Percentiles rank a stretch among this genome's conserved stretches.
Conservation (phyloP, 2,797 vertebrate species). For the Periophthalmus magnuspinnatus region DNA sequence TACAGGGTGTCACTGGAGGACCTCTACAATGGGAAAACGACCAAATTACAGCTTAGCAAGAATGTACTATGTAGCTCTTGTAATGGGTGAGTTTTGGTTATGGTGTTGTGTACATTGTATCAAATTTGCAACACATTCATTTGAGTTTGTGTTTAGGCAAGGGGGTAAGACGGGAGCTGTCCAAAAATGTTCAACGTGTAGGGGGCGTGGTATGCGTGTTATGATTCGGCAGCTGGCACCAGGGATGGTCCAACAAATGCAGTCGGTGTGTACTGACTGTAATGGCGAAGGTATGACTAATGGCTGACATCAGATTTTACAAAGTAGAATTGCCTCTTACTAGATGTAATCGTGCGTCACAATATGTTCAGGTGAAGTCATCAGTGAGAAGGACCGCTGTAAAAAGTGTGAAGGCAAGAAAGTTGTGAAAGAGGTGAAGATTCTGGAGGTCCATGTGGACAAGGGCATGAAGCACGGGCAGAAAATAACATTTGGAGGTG, state of each 20-base stretch:
- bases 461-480: slow-evolving; percentile 99
- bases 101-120: neutral
- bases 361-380: slow-evolving; percentile 87
- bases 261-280: slow-evolving; percentile 96
- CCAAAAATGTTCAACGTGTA: slow-evolving; percentile 92
- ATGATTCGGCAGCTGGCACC: slow-evolving; percentile 98
- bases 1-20: slow-evolving; percentile 95
- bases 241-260: slow-evolving; percentile 99
- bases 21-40: slow-evolving; percentile 97
- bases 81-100: slow-evolving; percentile 86
- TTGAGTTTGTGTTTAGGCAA: slow-evolving; percentile 79
- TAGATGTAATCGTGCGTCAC: neutral
- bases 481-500: slow-evolving; percentile 96
- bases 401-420: slow-evolving; percentile 99
- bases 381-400: slow-evolving; percentile 98
- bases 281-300: slow-evolving; percentile 89
- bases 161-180: slow-evolving; percentile 97
- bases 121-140: neutral
- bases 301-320: no score
- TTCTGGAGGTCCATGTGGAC: slow-evolving; percentile 98
- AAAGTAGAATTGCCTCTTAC: neutral
- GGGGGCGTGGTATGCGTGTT: slow-evolving; percentile 93
- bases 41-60: slow-evolving; percentile 99
- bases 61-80: slow-evolving; percentile 97
- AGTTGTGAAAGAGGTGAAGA: slow-evolving; percentile 98